These are phyloP conservation scores for Synanthedon formicaeformis DNA, from an alignment of 2,888 invertebrate species.

Conservation along the genomic window DNA sequence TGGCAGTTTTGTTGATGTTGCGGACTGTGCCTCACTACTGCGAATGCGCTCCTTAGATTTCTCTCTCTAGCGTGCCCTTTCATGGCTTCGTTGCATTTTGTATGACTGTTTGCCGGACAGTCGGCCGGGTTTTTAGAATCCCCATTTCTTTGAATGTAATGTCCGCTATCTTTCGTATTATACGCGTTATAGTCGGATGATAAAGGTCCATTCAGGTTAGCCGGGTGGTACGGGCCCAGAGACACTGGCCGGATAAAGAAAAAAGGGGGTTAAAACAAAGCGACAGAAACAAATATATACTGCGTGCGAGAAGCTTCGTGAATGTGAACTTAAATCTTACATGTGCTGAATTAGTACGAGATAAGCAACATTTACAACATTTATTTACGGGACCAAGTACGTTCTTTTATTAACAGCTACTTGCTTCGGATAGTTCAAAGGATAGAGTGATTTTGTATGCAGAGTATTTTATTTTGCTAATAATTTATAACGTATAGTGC, in stretches of 20 bases:
- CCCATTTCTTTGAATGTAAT: slow-evolving; percentile 62
- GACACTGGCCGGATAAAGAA: slow-evolving; percentile 56
- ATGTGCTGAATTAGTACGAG: slow-evolving; percentile 5
- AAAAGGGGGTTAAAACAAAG: slow-evolving; percentile 56
- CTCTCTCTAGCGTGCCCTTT: slow-evolving; percentile 57
- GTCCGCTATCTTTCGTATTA: slow-evolving; percentile 64
- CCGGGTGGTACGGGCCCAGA: slow-evolving; percentile 63
- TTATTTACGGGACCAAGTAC: not conserved
- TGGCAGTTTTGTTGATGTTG: slow-evolving; percentile 68
- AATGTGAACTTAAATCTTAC: slow-evolving; percentile 30
- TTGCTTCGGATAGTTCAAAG: no score
- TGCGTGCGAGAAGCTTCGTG: slow-evolving; percentile 39
- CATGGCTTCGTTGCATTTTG: slow-evolving; percentile 57
- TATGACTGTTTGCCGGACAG: slow-evolving; percentile 64
- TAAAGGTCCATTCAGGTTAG: slow-evolving; percentile 60
- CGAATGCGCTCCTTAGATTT: slow-evolving; percentile 74
- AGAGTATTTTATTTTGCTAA: no score
- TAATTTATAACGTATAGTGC: no score
- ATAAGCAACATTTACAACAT: not conserved
- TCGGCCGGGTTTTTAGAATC: slow-evolving; percentile 50
- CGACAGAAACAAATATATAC: slow-evolving; percentile 57
- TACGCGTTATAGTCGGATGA: slow-evolving; percentile 61
- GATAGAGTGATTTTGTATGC: no score
- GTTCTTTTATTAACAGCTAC: no score
- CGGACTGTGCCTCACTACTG: slow-evolving; percentile 73